These are phyloP conservation scores for Stigmatopora argus DNA, from an alignment of 2,113 vertebrate genomes.

Conservation along the genomic window DNA sequence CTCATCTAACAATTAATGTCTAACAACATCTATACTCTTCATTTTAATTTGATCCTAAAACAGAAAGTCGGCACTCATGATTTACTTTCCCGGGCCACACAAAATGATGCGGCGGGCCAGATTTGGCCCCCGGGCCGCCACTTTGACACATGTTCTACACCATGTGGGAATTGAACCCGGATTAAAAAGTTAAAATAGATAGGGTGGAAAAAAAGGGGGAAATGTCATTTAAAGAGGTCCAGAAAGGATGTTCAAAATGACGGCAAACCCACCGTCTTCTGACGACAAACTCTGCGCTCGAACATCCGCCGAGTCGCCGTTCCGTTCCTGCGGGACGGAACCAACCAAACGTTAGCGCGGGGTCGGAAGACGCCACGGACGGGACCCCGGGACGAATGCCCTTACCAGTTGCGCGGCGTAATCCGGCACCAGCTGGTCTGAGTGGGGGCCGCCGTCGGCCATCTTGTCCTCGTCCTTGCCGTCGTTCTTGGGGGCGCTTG, in stretches of 20 bases:
- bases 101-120: too few species aligned
- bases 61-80: too few species aligned
- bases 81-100: too few species aligned
- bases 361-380: constrained; percentile 1
- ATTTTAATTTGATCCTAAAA: too few species aligned
- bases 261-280: constrained; percentile 56
- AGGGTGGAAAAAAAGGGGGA: too few species aligned
- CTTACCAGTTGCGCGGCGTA: constrained; percentile 54
- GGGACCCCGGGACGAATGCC: not conserved
- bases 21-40: too few species aligned
- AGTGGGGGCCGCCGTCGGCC: constrained; percentile 56
- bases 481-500: constrained; percentile 46
- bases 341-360: constrained; percentile 5
- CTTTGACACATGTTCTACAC: too few species aligned
- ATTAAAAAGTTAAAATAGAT: too few species aligned
- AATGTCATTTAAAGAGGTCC: too few species aligned
- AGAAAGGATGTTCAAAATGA: not conserved
- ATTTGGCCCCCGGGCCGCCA: too few species aligned
- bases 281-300: constrained; percentile 33
- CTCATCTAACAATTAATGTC: too few species aligned
- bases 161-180: too few species aligned
- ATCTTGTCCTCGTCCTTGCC: constrained; percentile 67
- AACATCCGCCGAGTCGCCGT: constrained; percentile 42
- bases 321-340: constrained; percentile 54
- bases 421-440: constrained; percentile 68